Evolutionary conservation across 30 jellyfish, hydroid and myxozoan genomes (phyloP), one percentile per base, ranked within the genome.

Genomic region (Aurelia aurita): DNA sequence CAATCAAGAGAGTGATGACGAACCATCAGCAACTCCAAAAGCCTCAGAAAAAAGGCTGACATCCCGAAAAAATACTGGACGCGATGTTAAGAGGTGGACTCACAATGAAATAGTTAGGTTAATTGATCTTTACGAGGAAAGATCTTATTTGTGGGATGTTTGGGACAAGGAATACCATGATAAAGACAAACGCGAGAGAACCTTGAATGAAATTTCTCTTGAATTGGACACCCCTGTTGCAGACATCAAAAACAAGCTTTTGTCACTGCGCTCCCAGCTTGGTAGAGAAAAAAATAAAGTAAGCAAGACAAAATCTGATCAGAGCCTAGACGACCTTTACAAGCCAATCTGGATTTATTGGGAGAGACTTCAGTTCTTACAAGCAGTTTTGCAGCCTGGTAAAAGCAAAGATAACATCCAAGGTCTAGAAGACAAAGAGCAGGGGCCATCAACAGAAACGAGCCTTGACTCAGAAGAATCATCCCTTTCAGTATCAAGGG

Each of bases 321-420:
- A 81, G 62, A 25, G 70, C 19, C 32, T 73, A 0, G 89, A 64
- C 13, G 78, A 81, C 14, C 88, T 81, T 23, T 68, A 81, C 54
- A 55, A 43, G 46, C 43, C 78, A 12, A 69, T 15, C 61, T 81
- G 87, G 87, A 51, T 43, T 5, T 32, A 80, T 55, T 63, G 44
- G 61, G 75, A 66, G 35, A 28, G 88, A 62, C 73, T 80, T 34
- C 13, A 77, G 5, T 81, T 81, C 32, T 45, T 81, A 21, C 75
- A 26, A 20, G 55, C 89, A 34, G 91, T 72, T 32, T 72, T 72
- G 82, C 79, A 71, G 89, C 85, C 94, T 21, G 75, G 79, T 9
- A 72, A 74, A 84, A 72, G 94, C 54, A 84, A 45, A 61, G 89
- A 84, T n/a, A 81, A 25, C 69, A 35, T 72, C 1, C 62, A 68